phyloP scores from a whole-genome alignment of 2,113 vertebrate genomes.

The Empidonax traillii region DNA sequence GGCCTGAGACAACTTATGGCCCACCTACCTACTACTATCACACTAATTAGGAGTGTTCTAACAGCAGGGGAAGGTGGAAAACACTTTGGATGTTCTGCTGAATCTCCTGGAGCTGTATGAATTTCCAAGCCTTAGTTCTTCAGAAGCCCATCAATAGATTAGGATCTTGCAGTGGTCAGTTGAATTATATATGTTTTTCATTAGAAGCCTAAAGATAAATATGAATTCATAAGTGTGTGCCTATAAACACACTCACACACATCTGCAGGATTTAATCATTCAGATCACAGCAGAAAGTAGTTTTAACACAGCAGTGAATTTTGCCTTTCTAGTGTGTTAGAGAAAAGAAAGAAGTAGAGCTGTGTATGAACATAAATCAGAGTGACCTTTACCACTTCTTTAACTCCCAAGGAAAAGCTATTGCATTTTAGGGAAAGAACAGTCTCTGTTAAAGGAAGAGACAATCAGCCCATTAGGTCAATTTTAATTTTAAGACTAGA shows the following conservation, averaged over 20 bases:
- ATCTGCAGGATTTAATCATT: conserved; percentile 14
- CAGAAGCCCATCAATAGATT: background rate
- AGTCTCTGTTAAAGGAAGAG: background rate
- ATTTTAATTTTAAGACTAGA: conserved; percentile 40
- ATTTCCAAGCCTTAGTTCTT: background rate
- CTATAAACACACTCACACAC: background rate
- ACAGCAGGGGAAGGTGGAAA: background rate
- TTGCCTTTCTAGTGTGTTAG: background rate
- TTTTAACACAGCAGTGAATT: conserved; percentile 50
- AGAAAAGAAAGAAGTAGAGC: background rate
- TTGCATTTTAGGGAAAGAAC: conserved; percentile 9
- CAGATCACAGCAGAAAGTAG: conserved; percentile 40
- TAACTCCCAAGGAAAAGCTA: conserved; percentile 21
- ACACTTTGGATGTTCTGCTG: background rate
- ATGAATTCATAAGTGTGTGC: background rate
- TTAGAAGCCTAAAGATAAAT: conserved; percentile 37
- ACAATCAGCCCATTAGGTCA: background rate
- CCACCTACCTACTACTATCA: background rate
- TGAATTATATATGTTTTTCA: conserved; percentile 21
- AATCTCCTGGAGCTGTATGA: background rate
- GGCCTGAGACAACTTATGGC: background rate
- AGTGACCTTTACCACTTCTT: conserved; percentile 24
- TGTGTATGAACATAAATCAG: conserved; percentile 37
- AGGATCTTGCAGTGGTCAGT: background rate
- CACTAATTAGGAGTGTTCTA: background rate